Conservation (phyloP, 2,888 invertebrate genomes). For the Lepidonotus clava region DNA sequence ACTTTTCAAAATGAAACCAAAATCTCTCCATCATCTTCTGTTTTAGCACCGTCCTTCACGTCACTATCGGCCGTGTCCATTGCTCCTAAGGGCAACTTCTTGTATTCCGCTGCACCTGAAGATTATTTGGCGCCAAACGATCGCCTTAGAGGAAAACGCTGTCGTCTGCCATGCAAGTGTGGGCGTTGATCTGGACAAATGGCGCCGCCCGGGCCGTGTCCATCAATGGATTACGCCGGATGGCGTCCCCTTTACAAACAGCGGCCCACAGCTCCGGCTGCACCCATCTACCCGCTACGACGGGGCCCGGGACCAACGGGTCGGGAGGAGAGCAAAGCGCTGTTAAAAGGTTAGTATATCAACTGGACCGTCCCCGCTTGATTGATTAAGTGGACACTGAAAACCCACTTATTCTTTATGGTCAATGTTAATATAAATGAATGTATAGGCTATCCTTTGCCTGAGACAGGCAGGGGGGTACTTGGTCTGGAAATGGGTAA, state of each 20-base stretch:
- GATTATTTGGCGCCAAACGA: constrained; percentile 46
- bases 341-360: not conserved
- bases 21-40: too few relatives aligned
- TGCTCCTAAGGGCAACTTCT: not conserved
- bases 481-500: too few relatives aligned
- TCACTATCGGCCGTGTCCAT: constrained; percentile 3
- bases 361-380: not conserved
- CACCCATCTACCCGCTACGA: too few relatives aligned
- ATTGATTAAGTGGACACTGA: too few relatives aligned
- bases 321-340: not conserved
- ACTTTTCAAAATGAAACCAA: too few relatives aligned
- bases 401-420: too few relatives aligned
- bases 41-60: too few relatives aligned
- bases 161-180: constrained; percentile 22
- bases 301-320: not conserved
- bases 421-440: too few relatives aligned
- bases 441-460: too few relatives aligned
- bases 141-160: constrained; percentile 37
- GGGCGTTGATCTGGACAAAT: constrained; percentile 33
- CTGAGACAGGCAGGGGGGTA: too few relatives aligned
- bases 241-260: not conserved
- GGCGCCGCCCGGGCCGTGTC: not conserved
- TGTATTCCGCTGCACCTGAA: constrained; percentile 34
- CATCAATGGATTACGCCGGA: constrained; percentile 21
- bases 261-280: too few relatives aligned